phyloP scores from a whole-genome alignment of 2,888 invertebrate genomes.

The Bellardia bayeri region DNA sequence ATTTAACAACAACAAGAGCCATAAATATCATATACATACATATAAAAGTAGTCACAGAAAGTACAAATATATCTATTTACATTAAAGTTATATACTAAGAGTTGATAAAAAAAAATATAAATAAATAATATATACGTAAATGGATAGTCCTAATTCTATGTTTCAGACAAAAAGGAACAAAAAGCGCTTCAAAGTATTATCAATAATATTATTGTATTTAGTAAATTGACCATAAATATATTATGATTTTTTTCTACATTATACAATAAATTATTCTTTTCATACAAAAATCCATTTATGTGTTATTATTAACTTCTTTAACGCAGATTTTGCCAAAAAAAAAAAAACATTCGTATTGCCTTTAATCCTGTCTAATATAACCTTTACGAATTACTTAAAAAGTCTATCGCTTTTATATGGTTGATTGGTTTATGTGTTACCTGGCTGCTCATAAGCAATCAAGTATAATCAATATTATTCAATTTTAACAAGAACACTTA shows the following conservation, averaged over 20 bases:
- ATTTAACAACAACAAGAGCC: background rate
- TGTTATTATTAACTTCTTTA: too few species aligned
- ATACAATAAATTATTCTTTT: background rate
- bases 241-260: background rate
- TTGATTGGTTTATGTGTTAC: too few species aligned
- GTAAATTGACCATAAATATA: constrained; percentile 30
- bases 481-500: too few species aligned
- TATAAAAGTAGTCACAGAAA: background rate
- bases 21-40: background rate
- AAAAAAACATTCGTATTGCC: too few species aligned
- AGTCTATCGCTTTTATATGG: too few species aligned
- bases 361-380: too few species aligned
- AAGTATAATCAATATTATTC: too few species aligned
- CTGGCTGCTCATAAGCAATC: too few species aligned
- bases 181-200: background rate
- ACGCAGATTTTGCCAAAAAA: too few species aligned
- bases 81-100: background rate
- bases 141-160: background rate
- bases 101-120: constrained; percentile 21
- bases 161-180: background rate
- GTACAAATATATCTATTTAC: background rate
- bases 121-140: background rate
- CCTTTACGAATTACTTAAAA: too few species aligned
- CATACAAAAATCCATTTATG: too few species aligned
- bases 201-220: constrained; percentile 31